Percentiles rank a stretch among this genome's conserved stretches.
These are phyloP conservation scores for Hypanus sabinus DNA, from an alignment of 2,113 vertebrate genomes.

Conservation along the genomic window DNA sequence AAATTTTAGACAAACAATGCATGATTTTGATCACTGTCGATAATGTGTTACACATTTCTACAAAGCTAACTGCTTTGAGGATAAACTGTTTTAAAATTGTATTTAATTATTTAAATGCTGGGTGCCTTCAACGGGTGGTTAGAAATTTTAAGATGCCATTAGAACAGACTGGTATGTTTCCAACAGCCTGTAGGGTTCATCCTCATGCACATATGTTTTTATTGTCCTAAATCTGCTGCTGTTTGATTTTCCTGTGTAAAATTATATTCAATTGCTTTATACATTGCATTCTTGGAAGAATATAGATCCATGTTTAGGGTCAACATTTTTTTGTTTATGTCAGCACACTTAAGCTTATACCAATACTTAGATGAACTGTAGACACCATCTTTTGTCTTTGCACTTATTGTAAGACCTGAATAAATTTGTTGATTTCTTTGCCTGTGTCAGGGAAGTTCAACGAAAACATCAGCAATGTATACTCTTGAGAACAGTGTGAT, in stretches of 20 bases:
- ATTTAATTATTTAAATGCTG: neutral
- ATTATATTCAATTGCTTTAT: neutral
- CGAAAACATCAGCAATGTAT: neutral
- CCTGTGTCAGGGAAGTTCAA: neutral
- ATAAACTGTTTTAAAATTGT: neutral
- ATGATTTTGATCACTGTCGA: neutral
- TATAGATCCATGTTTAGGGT: neutral
- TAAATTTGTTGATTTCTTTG: neutral
- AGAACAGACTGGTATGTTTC: neutral
- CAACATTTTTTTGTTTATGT: neutral
- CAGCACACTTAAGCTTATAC: neutral
- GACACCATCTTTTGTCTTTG: neutral
- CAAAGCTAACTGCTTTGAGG: neutral
- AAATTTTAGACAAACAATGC: neutral
- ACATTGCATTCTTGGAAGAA: neutral
- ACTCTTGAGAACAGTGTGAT: neutral
- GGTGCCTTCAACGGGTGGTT: neutral
- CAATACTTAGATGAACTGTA: no score
- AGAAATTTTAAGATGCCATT: neutral
- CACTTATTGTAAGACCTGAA: neutral
- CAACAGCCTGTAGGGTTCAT: neutral
- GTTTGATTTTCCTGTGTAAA: neutral
- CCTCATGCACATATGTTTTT: neutral
- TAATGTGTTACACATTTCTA: neutral
- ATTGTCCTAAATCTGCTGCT: neutral